Percentiles rank a stretch among this genome's conserved stretches.
These are phyloP conservation scores for Channa maculata DNA, from an alignment of 2,113 vertebrate species.

Conservation along the genomic window DNA sequence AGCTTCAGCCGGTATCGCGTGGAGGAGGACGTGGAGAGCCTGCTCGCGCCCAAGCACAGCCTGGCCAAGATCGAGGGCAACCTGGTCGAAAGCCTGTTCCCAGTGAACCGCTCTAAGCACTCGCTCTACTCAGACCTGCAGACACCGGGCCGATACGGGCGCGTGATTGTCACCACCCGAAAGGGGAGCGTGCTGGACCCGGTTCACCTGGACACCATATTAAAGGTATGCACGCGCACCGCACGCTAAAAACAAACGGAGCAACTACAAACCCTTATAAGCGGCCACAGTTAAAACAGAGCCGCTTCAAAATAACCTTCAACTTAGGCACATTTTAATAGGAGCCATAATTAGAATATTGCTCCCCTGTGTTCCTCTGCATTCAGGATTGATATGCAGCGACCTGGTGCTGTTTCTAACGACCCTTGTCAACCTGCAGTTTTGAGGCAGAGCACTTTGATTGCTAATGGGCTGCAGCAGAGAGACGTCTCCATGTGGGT, in stretches of 20 bases:
- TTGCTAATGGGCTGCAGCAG: conserved; percentile 32
- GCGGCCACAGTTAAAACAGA: background rate
- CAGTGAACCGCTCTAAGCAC: conserved; percentile 96
- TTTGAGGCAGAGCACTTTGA: conserved; percentile 40
- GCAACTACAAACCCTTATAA: background rate
- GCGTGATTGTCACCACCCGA: conserved; percentile 92
- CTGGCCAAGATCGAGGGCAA: conserved; percentile 97
- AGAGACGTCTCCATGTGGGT: conserved; percentile 13
- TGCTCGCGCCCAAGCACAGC: conserved; percentile 96
- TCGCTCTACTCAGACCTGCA: conserved; percentile 97
- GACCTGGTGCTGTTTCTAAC: background rate
- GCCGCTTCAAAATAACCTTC: too few species aligned
- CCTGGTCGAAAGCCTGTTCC: conserved; percentile 96
- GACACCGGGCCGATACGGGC: conserved; percentile 93
- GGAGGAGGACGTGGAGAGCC: conserved; percentile 93
- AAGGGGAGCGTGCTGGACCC: conserved; percentile 95
- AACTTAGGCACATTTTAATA: too few species aligned
- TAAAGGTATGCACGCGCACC: conserved; percentile 84
- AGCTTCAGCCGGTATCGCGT: conserved; percentile 97
- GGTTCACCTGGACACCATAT: conserved; percentile 90
- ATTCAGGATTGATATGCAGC: too few species aligned
- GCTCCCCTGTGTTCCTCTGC: too few species aligned
- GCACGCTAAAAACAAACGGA: too few species aligned
- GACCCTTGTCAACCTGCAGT: background rate
- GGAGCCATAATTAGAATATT: too few species aligned